Evolutionary conservation across 2,113 vertebrate species (phyloP), one percentile per base, ranked within the genome.

Genomic region (Hoplias malabaricus): DNA sequence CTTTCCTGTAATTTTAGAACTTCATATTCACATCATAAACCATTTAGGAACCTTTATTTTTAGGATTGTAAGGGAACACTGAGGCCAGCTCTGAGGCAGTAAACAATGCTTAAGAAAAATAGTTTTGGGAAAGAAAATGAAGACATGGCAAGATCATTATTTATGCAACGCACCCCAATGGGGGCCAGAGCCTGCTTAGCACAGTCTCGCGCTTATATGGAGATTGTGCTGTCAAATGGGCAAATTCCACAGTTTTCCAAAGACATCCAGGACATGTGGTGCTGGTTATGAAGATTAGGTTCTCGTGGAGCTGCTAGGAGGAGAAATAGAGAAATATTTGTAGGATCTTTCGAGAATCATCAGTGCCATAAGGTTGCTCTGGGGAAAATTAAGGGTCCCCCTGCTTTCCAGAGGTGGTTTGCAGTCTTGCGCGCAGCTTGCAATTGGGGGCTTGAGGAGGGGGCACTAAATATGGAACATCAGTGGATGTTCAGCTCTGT

Each of bases 201-300:
- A 73, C 73, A 79, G 82, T 80, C 61, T 56, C 0, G 81, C 9
- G 13, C 83, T 85, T 88, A 83, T 86, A 71, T 88, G 82, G 86
- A 71, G 65, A 80, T 84, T 81, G 88, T 87, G 85, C 91, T 91
- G 88, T 89, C 89, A 82, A 87, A 83, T 76, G 79, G 81, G 81
- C 77, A 72, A 86, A 89, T 90, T 88, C 88, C 88, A 86, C 57
- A 86, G 79, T 88, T 89, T 89, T 90, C 73, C 86, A 85, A 84
- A 88, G 85, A 77, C 83, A 88, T 88, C 77, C 81, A 87, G 79
- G 75, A 89, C 92, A 93, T 91, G 54, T 93, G 92, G 89, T 82
- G 77, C 83, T 89, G 79, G 87, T 92, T 92, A 90, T 82, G 65
- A 78, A 85, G 86, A 88, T 87, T 85, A 88, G 80, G 83, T 80